Evolutionary conservation across 2,888 invertebrate species (phyloP), one percentile per base, ranked within the genome.

Genomic region (Spisula solida): DNA sequence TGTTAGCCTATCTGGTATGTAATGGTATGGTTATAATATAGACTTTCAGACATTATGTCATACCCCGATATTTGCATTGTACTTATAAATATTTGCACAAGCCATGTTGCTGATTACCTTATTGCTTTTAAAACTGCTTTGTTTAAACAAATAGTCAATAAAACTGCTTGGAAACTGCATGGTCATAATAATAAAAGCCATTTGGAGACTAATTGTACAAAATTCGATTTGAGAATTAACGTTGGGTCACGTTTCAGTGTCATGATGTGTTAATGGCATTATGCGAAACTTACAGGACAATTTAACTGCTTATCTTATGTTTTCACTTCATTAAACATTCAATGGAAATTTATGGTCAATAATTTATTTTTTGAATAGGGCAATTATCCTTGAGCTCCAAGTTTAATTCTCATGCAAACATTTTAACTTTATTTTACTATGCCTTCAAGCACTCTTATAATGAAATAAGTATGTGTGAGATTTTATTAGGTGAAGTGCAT

Each of bases 131-230:
- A 25, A 66, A 66, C 60, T 1, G 75, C 31, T 75, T 75, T 75
- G 75, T 75, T 75, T 75, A 31, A 75, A 75, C 75, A 75, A 75
- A 31, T 75, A 31, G 34, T 75, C 75, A 75, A 75, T 75, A 75
- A 12, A 31, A 31, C 25, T 75, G 34, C 34, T 34, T 34, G 18
- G 34, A 75, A 75, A 75, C 34, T 75, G 18, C 5, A 12, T n/a
- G 29, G 31, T 18, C 4, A 18, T 29, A 75, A 16, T 34, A 31
- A 31, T 75, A 31, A 75, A 75, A 75, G 75, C 75, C 75, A 75
- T 16, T 75, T 66, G 12, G 25, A 66, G 25, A 66, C n/a, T 66
- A 10, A 75, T 34, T 75, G 34, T 31, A 75, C 34, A 34, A 12
- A 18, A 34, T 34, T 75, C 34, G 41, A 41, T 41, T 41, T 41